Evolutionary conservation across 1,140 invertebrate species (phyloP).

Genomic region (Galleria mellonella): DNA sequence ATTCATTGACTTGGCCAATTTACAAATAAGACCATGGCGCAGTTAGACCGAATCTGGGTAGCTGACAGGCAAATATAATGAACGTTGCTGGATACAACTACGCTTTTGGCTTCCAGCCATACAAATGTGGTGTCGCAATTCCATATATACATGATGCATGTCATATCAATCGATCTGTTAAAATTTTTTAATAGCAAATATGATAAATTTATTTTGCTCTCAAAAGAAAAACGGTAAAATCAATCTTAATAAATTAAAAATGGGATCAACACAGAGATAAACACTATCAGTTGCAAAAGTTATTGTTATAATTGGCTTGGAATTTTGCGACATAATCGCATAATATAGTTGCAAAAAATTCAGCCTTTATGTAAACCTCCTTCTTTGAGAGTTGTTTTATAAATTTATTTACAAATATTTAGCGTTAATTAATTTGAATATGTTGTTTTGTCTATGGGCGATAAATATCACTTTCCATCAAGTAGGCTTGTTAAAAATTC

Average conservation of each 20-base stretch:
- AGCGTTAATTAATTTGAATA: too few species aligned
- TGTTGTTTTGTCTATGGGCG: too few species aligned
- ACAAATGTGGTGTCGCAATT: constrained; percentile 11
- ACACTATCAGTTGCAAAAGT: too few species aligned
- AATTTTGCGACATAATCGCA: too few species aligned
- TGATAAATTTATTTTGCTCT: not conserved
- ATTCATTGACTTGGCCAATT: not conserved
- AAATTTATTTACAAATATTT: too few species aligned
- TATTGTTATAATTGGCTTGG: not conserved
- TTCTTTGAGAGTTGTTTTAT: too few species aligned
- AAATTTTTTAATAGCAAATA: not conserved
- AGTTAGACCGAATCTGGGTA: constrained; percentile 18
- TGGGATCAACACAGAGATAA: too few species aligned
- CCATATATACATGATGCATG: constrained; percentile 6
- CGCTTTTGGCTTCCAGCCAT: constrained; percentile 21
- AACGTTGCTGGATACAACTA: constrained; percentile 9
- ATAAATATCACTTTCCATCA: too few species aligned
- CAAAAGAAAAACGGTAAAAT: too few species aligned
- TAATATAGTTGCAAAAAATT: not conserved
- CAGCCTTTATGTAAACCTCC: too few species aligned
- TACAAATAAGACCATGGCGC: constrained; percentile 7
- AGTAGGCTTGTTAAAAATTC: too few species aligned
- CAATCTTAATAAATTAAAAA: too few species aligned
- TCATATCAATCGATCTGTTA: not conserved
- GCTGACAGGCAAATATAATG: constrained; percentile 20